A percentile compares a stretch with the other conserved stretches of the same genome.
Evolutionary conservation across 2,888 invertebrate species (phyloP).

Genomic region (Rhingia campestris): DNA sequence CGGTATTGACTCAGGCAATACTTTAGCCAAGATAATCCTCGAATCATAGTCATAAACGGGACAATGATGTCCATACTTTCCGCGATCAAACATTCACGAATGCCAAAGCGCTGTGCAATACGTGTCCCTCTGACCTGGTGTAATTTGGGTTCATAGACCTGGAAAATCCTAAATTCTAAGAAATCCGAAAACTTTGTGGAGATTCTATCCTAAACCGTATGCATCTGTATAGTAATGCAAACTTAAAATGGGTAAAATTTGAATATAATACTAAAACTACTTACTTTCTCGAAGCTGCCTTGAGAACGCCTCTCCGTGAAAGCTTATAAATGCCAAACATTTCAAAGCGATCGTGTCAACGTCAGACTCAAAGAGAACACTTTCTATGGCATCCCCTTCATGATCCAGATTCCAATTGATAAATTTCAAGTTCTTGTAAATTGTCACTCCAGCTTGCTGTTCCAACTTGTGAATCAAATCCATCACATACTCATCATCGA

Average conservation of each 20-base stretch:
- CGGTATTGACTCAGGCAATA: too few species aligned
- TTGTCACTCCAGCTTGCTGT: conserved; percentile 75
- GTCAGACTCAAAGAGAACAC: conserved; percentile 73
- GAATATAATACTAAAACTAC: not conserved
- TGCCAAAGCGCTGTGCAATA: too few species aligned
- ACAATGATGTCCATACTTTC: too few species aligned
- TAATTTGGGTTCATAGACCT: too few species aligned
- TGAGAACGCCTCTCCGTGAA: conserved; percentile 53
- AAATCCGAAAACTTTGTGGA: too few species aligned
- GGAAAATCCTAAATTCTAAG: too few species aligned
- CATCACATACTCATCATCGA: conserved; percentile 75
- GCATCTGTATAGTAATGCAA: too few species aligned
- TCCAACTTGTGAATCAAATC: conserved; percentile 75
- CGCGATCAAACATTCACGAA: too few species aligned
- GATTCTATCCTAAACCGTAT: too few species aligned
- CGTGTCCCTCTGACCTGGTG: too few species aligned
- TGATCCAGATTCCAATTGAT: conserved; percentile 42
- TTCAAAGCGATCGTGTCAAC: conserved; percentile 47
- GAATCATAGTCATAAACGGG: too few species aligned
- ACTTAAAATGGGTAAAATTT: not conserved
- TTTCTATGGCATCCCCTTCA: conserved; percentile 63
- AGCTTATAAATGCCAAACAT: conserved; percentile 79
- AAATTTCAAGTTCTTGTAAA: conserved; percentile 70
- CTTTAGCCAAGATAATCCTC: too few species aligned
- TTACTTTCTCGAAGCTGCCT: conserved; percentile 7